Evolutionary conservation across 1,140 invertebrate genomes (phyloP).

Genomic region (Polyergus mexicanus): DNA sequence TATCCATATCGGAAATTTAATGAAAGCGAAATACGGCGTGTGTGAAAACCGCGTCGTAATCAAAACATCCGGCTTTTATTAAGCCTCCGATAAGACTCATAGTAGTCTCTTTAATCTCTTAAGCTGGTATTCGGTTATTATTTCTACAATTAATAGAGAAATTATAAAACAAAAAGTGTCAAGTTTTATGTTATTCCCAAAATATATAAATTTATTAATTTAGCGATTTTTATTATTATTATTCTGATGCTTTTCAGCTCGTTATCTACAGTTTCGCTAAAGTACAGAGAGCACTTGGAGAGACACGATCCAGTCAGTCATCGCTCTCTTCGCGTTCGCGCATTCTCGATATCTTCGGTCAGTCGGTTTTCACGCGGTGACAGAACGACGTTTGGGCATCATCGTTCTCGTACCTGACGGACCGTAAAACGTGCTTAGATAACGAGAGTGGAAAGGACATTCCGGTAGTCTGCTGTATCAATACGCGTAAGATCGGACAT

Average conservation of each 20-base stretch:
- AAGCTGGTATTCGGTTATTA: not conserved
- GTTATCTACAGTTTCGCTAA: not conserved
- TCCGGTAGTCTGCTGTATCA: slow-evolving; percentile 62
- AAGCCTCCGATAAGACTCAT: slow-evolving; percentile 15
- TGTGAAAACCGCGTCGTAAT: slow-evolving; percentile 21
- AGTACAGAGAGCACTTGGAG: slow-evolving; percentile 18
- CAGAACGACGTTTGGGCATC: slow-evolving; percentile 44
- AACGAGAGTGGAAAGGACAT: slow-evolving; percentile 77
- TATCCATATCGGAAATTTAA: slow-evolving; percentile 53
- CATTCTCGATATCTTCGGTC: slow-evolving; percentile 44
- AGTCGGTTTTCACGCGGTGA: slow-evolving; percentile 69
- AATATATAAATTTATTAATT: not conserved
- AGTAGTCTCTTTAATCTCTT: slow-evolving; percentile 2
- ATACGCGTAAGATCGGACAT: slow-evolving; percentile 37
- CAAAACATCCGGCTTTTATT: slow-evolving; percentile 37
- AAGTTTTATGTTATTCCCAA: not conserved
- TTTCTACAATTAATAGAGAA: slow-evolving; percentile 11
- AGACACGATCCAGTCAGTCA: slow-evolving; percentile 36
- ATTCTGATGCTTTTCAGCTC: not conserved
- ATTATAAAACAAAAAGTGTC: not conserved
- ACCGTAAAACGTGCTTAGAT: slow-evolving; percentile 75
- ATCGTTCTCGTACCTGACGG: slow-evolving; percentile 72
- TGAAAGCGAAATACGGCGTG: slow-evolving; percentile 35
- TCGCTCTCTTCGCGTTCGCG: slow-evolving; percentile 34
- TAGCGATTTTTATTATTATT: not conserved